A percentile compares a stretch with the other conserved stretches of the same genome.
Conservation (phyloP, 2,888 invertebrate species). For the Glyphotaelius pellucidus region DNA sequence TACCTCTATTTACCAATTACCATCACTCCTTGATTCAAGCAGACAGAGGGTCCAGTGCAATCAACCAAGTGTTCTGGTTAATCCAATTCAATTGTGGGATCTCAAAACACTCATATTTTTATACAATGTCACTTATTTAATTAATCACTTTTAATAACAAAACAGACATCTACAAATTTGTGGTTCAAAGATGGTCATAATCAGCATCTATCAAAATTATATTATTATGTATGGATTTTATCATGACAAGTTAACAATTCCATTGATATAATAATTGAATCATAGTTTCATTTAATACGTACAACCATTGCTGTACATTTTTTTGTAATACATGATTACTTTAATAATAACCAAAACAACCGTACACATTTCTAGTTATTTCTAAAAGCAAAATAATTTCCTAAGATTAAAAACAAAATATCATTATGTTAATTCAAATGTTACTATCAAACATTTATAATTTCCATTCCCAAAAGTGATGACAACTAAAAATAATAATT, state of each 20-base stretch:
- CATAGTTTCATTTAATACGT: not conserved
- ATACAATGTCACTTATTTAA: not conserved
- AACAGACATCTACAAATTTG: not conserved
- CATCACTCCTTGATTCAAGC: not conserved
- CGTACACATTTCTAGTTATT: not conserved
- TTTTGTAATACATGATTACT: not conserved
- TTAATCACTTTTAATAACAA: not conserved
- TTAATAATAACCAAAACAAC: not conserved
- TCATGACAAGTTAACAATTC: conserved; percentile 13
- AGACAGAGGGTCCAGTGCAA: not conserved
- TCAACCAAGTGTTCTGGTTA: no score
- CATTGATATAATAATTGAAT: conserved; percentile 7
- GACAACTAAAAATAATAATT: not conserved
- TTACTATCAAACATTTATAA: not conserved
- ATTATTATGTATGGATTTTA: conserved; percentile 39
- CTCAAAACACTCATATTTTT: not conserved
- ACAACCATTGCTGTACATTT: conserved; percentile 2
- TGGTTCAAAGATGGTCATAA: not conserved
- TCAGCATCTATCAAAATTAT: not conserved
- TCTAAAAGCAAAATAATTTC: not conserved
- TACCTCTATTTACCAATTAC: not conserved
- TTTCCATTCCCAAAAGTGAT: not conserved
- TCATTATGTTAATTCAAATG: not conserved
- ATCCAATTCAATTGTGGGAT: not conserved
- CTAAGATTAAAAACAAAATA: not conserved